Evolutionary conservation across 2,888 invertebrate genomes (phyloP), one percentile per base, ranked within the genome.

Genomic region (Clanis bilineata): DNA sequence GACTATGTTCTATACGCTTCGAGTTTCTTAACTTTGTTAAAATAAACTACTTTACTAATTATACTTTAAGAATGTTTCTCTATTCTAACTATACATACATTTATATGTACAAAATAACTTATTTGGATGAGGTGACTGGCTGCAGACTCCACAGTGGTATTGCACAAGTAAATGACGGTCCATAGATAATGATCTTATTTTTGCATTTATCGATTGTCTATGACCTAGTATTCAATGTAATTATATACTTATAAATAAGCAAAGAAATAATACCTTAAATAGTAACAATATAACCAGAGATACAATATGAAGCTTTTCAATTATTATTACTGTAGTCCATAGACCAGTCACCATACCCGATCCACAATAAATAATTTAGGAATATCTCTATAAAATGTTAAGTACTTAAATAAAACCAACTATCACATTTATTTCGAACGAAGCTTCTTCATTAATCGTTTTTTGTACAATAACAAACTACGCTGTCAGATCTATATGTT

Each of bases 381-480:
- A 80, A 85, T 86, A 90, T 84, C 79, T 86, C 82, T 88, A 83
- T 85, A 83, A 81, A 85, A 83, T 82, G 88, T 89, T 90, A 91
- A 90, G 88, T 92, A 92, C 91, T 89, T 88, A 89, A 85, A 84
- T 85, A 88, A 83, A 86, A 85, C 86, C 85, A 90, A 90, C 90
- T 92, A 92, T 92, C 91, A 92, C 92, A 92, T 91, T 90, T 88
- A 92, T 86, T 84, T 86, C 83, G 80, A 90, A 90, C 82, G 83
- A 90, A 90, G 89, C 87, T 80, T 86, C 83, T 82, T 78, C 75
- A 74, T 75, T 71, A 73, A 78, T 73, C 71, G 18, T 78, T 76
- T 83, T 36, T 90, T 90, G 87, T 88, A 89, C 87, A 88, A 77
- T 71, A 51, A 32, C 32, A 41, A 28, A 57, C 56, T 57, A 62